A percentile compares a stretch with the other conserved stretches of the same genome.
Conservation (phyloP, 2,113 vertebrate species). For the Telmatochromis sp. region DNA sequence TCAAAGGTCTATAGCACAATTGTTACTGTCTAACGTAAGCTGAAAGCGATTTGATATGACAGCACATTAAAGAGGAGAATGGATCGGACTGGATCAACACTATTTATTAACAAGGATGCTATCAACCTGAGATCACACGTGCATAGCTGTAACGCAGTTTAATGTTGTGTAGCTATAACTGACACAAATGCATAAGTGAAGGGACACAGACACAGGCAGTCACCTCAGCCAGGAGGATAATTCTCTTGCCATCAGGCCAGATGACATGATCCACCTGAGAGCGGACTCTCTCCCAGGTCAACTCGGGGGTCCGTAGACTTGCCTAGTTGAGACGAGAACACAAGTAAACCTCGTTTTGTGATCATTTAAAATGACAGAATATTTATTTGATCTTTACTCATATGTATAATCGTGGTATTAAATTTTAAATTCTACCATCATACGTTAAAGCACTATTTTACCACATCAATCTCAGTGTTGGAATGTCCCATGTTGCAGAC, state of each 20-base stretch:
- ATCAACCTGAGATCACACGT: background rate
- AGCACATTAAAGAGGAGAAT: background rate
- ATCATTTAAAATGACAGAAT: background rate
- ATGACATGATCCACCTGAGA: constrained; percentile 97
- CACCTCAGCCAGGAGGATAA: constrained; percentile 96
- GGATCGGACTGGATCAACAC: background rate
- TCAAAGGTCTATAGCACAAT: background rate
- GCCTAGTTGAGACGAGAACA: constrained; percentile 65
- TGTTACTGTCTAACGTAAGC: background rate
- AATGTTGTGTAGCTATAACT: background rate
- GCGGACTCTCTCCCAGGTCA: constrained; percentile 96
- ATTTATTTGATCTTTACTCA: background rate
- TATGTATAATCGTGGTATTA: background rate
- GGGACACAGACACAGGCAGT: background rate
- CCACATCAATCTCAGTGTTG: constrained; percentile 98
- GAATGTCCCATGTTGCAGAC: constrained; percentile 99
- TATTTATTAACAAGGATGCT: background rate
- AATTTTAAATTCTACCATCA: background rate
- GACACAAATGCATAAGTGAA: background rate
- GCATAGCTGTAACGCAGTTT: background rate
- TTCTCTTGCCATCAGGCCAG: constrained; percentile 96
- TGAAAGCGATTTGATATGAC: background rate
- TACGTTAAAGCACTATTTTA: constrained; percentile 25
- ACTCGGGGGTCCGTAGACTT: constrained; percentile 92
- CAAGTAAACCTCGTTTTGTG: background rate